phyloP scores from a whole-genome alignment of 2,113 vertebrate genomes.

The Bambusicola thoracicus region DNA sequence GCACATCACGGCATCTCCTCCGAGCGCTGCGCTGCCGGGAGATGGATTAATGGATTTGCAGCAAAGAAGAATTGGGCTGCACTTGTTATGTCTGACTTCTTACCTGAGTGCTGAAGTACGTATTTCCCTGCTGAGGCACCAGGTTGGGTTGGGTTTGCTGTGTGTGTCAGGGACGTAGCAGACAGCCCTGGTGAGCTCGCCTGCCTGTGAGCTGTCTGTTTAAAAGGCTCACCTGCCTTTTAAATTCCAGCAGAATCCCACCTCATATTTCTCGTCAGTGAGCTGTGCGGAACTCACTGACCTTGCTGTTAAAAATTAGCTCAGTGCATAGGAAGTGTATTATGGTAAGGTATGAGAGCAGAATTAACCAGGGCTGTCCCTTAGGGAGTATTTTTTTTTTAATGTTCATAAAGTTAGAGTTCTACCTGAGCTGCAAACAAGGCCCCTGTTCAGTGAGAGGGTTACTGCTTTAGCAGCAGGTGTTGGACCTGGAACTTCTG shows the following conservation, averaged over 20 bases:
- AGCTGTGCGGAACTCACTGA: background rate
- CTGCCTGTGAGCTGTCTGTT: background rate
- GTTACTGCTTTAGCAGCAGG: background rate
- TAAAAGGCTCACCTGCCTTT: too few species aligned
- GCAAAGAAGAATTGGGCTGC: background rate
- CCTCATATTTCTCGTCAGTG: background rate
- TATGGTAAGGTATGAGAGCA: accelerated
- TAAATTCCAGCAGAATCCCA: accelerated
- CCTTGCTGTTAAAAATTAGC: background rate
- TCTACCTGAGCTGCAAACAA: background rate
- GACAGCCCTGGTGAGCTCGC: background rate
- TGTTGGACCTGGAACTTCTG: background rate
- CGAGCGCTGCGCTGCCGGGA: background rate
- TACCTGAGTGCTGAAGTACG: background rate
- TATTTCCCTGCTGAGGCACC: background rate
- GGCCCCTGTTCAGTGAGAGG: background rate
- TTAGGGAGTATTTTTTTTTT: background rate
- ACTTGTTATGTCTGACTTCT: background rate
- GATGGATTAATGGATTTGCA: background rate
- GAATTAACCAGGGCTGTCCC: background rate
- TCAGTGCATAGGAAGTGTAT: background rate
- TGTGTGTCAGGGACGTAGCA: background rate
- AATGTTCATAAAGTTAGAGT: background rate
- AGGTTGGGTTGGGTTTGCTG: background rate
- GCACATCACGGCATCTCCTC: background rate